Conservation (phyloP, 2,888 invertebrate species). For the Coremacera marginata region DNA sequence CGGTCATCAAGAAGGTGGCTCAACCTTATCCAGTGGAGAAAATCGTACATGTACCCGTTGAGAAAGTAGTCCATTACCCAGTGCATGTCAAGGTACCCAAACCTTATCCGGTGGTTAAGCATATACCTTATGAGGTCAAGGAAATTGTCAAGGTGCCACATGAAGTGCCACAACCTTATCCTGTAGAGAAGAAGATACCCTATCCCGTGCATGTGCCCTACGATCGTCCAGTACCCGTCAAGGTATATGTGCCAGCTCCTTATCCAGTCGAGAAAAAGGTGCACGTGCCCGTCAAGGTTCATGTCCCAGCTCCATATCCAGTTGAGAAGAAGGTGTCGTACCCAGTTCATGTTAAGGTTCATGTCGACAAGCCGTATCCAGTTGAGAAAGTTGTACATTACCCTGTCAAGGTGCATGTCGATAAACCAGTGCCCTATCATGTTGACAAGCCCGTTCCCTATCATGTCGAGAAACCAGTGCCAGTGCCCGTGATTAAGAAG, state of each 20-base stretch:
- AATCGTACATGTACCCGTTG: slow-evolving; percentile 75
- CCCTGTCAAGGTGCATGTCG: slow-evolving; percentile 78
- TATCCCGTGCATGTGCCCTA: slow-evolving; percentile 81
- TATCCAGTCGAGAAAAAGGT: slow-evolving; percentile 80
- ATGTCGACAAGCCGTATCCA: slow-evolving; percentile 80
- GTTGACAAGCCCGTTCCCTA: slow-evolving; percentile 78
- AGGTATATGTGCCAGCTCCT: slow-evolving; percentile 75
- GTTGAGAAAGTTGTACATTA: slow-evolving; percentile 81
- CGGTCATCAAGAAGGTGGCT: slow-evolving; percentile 80
- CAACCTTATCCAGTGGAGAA: slow-evolving; percentile 79
- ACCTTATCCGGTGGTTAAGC: slow-evolving; percentile 80
- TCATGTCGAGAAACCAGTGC: slow-evolving; percentile 73
- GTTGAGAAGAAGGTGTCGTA: slow-evolving; percentile 75
- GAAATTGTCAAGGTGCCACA: slow-evolving; percentile 84
- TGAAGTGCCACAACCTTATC: slow-evolving; percentile 83
- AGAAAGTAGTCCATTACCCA: slow-evolving; percentile 75
- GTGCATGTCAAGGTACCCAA: slow-evolving; percentile 77
- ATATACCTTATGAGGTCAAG: slow-evolving; percentile 80
- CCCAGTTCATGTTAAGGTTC: slow-evolving; percentile 80
- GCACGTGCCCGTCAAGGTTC: slow-evolving; percentile 80
- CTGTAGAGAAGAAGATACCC: slow-evolving; percentile 82
- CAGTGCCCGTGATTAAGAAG: slow-evolving; percentile 75
- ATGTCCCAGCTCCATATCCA: slow-evolving; percentile 82
- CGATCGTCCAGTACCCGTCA: slow-evolving; percentile 83
- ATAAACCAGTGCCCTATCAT: slow-evolving; percentile 77